These are phyloP conservation scores for Acleris cristana DNA, from an alignment of 2,888 invertebrate species.

Conservation along the genomic window DNA sequence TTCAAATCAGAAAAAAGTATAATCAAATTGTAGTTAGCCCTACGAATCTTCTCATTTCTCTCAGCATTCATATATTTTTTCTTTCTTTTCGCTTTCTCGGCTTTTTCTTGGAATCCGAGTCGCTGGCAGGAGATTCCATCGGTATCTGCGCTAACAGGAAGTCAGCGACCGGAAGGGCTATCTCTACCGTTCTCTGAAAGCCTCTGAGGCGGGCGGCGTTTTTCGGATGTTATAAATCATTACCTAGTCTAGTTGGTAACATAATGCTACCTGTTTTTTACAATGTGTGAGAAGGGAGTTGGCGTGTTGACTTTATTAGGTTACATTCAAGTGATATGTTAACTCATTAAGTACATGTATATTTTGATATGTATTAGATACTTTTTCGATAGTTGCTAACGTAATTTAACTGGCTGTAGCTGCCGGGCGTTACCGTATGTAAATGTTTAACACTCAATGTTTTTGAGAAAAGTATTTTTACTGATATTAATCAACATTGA, in stretches of 20 bases:
- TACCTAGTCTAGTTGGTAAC: conserved; percentile 6
- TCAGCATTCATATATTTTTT: conserved; percentile 19
- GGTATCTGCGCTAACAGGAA: conserved; percentile 54
- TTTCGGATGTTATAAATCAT: conserved; percentile 31
- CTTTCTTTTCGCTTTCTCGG: conserved; percentile 12
- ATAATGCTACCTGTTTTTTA: not conserved
- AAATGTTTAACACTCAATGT: too few relatives aligned
- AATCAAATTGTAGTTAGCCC: conserved; percentile 33
- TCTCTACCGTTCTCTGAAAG: conserved; percentile 56
- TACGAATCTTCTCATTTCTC: conserved; percentile 28
- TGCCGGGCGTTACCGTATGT: too few relatives aligned
- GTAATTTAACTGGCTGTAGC: too few relatives aligned
- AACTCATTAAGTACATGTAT: too few relatives aligned
- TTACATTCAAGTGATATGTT: too few relatives aligned
- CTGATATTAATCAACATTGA: too few relatives aligned
- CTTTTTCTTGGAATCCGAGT: conserved; percentile 41
- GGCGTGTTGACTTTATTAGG: too few relatives aligned
- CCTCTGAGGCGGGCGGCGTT: conserved; percentile 46
- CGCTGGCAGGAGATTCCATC: conserved; percentile 38
- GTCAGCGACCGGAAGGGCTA: conserved; percentile 61
- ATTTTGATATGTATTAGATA: not conserved
- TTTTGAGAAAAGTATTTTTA: too few relatives aligned
- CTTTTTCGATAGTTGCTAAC: not conserved
- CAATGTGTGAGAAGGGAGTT: too few relatives aligned
- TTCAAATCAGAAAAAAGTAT: conserved; percentile 24